Evolutionary conservation across 2,113 vertebrate genomes (phyloP).

Genomic region (Manacus vitellinus): DNA sequence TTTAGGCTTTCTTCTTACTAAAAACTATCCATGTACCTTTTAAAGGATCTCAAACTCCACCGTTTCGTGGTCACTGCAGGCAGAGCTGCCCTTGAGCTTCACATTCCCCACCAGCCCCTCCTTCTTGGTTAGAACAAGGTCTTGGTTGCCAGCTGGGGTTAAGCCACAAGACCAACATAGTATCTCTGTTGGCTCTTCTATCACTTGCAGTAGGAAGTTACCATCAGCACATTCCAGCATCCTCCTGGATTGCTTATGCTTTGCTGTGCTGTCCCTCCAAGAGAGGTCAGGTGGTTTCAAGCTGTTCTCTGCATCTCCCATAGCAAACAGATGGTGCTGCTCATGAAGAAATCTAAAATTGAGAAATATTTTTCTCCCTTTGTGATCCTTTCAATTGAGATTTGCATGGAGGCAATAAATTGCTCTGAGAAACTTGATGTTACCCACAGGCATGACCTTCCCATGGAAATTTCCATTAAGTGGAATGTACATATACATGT

Average conservation of each 20-base stretch:
- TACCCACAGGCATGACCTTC: not conserved
- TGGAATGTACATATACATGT: too few species aligned
- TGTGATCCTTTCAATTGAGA: not conserved
- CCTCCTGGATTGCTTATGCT: not conserved
- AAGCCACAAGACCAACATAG: not conserved
- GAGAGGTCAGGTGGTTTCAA: not conserved
- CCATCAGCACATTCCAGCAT: not conserved
- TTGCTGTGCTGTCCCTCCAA: not conserved
- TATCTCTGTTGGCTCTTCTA: not conserved
- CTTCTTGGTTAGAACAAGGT: not conserved
- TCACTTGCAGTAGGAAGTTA: not conserved
- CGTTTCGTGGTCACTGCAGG: not conserved
- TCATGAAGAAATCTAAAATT: not conserved
- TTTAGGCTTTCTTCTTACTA: not conserved
- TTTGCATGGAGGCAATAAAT: not conserved
- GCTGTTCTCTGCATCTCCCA: not conserved
- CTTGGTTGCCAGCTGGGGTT: not conserved
- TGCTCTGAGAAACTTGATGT: not conserved
- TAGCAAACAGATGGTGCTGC: not conserved
- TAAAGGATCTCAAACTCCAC: not conserved
- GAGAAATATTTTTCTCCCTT: not conserved
- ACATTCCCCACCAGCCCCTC: not conserved
- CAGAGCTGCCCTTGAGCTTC: not conserved
- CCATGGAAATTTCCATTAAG: not conserved
- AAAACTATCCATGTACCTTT: not conserved